A percentile compares a stretch with the other conserved stretches of the same genome.
Evolutionary conservation across 2,888 invertebrate genomes (phyloP).

Genomic region (Tetropium fuscum): DNA sequence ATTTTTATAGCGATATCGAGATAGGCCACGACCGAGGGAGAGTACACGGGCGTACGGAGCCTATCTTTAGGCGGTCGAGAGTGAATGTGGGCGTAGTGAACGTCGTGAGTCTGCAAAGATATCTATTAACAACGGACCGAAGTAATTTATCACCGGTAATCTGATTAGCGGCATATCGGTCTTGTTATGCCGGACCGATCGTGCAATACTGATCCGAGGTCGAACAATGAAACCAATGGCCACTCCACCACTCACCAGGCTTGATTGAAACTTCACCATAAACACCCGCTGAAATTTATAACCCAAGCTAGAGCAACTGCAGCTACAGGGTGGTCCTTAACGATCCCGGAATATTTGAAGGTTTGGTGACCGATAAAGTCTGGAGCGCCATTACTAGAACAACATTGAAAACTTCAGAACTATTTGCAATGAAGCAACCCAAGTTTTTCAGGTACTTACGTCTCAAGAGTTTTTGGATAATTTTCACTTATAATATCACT

Average conservation of each 20-base stretch:
- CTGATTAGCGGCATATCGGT: slow-evolving; percentile 60
- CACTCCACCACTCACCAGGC: slow-evolving; percentile 6
- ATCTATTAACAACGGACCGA: slow-evolving; percentile 61
- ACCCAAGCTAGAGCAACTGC: neutral
- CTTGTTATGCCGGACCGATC: slow-evolving; percentile 53
- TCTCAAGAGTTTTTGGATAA: too few relatives aligned
- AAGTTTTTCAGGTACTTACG: too few relatives aligned
- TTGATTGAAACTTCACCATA: slow-evolving; percentile 10
- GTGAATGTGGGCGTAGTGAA: slow-evolving; percentile 49
- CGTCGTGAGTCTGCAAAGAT: slow-evolving; percentile 61
- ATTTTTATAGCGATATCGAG: slow-evolving; percentile 42
- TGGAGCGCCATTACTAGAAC: too few relatives aligned
- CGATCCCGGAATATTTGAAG: too few relatives aligned
- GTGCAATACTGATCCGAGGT: slow-evolving; percentile 55
- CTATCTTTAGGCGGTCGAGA: slow-evolving; percentile 44
- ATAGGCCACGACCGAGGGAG: slow-evolving; percentile 36
- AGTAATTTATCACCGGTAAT: slow-evolving; percentile 63
- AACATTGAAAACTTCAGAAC: too few relatives aligned
- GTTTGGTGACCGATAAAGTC: too few relatives aligned
- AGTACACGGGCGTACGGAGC: slow-evolving; percentile 17
- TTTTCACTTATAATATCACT: too few relatives aligned
- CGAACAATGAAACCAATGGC: slow-evolving; percentile 42
- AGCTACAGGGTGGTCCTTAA: neutral
- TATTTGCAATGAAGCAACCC: too few relatives aligned
- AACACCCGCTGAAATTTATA: slow-evolving; percentile 17